Conservation (phyloP, 2,888 invertebrate species). For the Synergus japonicus region DNA sequence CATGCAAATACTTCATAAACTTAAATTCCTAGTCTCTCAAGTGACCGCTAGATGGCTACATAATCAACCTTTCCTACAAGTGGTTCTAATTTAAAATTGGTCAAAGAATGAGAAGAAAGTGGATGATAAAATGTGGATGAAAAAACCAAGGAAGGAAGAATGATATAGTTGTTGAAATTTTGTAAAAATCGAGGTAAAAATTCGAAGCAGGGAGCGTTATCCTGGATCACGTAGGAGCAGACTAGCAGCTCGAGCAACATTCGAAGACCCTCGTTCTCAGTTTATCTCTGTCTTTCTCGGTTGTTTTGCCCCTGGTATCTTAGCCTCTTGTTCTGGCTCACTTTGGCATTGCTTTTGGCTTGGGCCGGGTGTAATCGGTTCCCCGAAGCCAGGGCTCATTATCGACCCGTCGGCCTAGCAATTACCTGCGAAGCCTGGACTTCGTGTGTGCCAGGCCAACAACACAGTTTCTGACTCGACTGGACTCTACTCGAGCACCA, state of each 20-base stretch:
- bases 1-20: not conserved
- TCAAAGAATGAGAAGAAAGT: not conserved
- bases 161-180: conserved; percentile 2
- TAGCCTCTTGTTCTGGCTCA: conserved; percentile 47
- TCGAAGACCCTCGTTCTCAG: conserved; percentile 39
- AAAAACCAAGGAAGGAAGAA: not conserved
- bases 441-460: conserved; percentile 71
- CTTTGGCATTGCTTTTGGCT: conserved; percentile 71
- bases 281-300: conserved; percentile 45
- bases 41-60: not conserved
- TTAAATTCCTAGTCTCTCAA: no score
- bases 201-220: conserved; percentile 29
- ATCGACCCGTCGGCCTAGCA: conserved; percentile 78
- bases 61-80: not conserved
- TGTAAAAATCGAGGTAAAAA: not conserved
- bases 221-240: conserved; percentile 36
- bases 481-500: conserved; percentile 48
- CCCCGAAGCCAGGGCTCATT: conserved; percentile 77
- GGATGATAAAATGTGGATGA: not conserved
- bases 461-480: conserved; percentile 67
- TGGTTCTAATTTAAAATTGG: not conserved
- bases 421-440: conserved; percentile 76
- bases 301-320: conserved; percentile 25
- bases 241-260: conserved; percentile 33
- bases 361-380: conserved; percentile 77